These are phyloP conservation scores for Pseudolycoriella hygida DNA, from an alignment of 2,888 invertebrate species.

Conservation along the genomic window DNA sequence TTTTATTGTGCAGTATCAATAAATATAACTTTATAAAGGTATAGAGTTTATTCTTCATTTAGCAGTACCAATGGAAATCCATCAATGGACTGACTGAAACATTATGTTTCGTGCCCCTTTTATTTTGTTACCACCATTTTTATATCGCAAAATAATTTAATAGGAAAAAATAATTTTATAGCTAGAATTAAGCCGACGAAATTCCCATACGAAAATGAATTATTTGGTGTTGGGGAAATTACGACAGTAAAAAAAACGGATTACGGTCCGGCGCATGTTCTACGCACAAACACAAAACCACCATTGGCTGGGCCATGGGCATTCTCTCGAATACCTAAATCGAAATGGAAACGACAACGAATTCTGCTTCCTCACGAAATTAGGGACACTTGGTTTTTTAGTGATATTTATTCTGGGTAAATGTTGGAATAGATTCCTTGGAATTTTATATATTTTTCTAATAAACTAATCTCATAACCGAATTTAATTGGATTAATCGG, in stretches of 20 bases:
- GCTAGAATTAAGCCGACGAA: neutral
- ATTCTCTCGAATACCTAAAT: slow-evolving; percentile 58
- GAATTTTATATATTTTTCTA: neutral
- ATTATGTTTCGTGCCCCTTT: no score
- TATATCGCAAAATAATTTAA: no score
- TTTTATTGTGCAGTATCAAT: no score
- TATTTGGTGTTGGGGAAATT: neutral
- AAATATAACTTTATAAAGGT: no score
- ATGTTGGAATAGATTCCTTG: slow-evolving; percentile 9
- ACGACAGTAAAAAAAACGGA: slow-evolving; percentile 20
- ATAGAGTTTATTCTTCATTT: no score
- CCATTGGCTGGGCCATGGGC: slow-evolving; percentile 69
- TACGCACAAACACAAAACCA: slow-evolving; percentile 49
- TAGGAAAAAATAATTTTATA: no score
- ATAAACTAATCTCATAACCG: neutral
- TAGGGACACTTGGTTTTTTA: slow-evolving; percentile 66
- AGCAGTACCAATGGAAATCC: no score
- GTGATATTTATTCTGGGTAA: slow-evolving; percentile 65
- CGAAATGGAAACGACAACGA: slow-evolving; percentile 62
- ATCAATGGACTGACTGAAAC: no score
- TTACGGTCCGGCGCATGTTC: slow-evolving; percentile 27
- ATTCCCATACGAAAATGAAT: slow-evolving; percentile 4
- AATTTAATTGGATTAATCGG: no score
- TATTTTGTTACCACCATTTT: no score
- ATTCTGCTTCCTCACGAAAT: slow-evolving; percentile 59